Conservation (phyloP, 2,888 invertebrate species). For the Thecocarcelia acutangulata region DNA sequence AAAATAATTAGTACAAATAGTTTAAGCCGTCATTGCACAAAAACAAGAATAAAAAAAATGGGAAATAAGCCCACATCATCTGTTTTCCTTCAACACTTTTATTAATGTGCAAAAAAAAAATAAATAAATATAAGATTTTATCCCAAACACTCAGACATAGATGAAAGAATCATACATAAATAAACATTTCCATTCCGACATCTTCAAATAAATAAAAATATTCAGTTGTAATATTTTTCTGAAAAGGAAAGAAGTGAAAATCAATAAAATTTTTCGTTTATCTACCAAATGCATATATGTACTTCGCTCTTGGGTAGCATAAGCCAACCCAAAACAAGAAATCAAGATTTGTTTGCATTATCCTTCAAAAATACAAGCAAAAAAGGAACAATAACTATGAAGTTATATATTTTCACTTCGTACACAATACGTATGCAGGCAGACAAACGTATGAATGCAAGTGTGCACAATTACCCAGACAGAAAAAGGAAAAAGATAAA, state of each 20-base stretch:
- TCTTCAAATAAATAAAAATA: background rate
- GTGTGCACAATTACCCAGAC: constrained; percentile 16
- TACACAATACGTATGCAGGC: too few relatives aligned
- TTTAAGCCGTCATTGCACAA: background rate
- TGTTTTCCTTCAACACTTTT: constrained; percentile 45
- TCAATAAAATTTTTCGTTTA: constrained; percentile 56
- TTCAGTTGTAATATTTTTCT: background rate
- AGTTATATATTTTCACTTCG: background rate
- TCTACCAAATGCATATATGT: constrained; percentile 46
- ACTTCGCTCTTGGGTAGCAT: constrained; percentile 18
- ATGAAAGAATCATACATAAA: constrained; percentile 12
- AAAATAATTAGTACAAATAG: background rate
- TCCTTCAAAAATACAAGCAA: constrained; percentile 45
- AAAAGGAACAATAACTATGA: constrained; percentile 21
- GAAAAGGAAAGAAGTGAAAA: constrained; percentile 31
- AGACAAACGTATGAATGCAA: too few relatives aligned
- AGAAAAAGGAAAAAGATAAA: constrained; percentile 33
- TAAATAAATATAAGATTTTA: background rate
- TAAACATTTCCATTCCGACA: background rate
- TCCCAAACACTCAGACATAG: background rate
- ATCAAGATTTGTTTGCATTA: constrained; percentile 58
- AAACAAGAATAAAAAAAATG: background rate
- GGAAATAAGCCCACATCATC: constrained; percentile 51
- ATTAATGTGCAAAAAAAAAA: constrained; percentile 11
- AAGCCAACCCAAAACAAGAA: constrained; percentile 25